Conservation (phyloP, 2,797 vertebrate species). For the Eulemur albifrons region DNA sequence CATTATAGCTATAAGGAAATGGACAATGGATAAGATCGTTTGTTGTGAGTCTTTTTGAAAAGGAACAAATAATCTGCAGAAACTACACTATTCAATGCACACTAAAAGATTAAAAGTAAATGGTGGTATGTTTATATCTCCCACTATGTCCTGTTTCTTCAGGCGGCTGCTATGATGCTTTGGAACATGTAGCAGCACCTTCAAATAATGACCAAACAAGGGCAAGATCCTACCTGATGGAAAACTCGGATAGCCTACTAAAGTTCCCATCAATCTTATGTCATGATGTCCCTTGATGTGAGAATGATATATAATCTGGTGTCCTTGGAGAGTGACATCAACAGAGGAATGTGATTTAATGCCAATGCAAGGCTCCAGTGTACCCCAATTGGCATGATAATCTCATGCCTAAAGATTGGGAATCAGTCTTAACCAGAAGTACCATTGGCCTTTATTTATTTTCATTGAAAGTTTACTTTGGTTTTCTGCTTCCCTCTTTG, state of each 20-base stretch:
- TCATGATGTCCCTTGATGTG: neutral
- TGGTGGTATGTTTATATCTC: neutral
- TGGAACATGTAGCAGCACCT: neutral
- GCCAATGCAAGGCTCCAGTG: neutral
- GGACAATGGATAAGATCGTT: neutral
- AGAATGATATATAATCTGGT: neutral
- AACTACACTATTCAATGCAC: neutral
- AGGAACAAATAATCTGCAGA: neutral
- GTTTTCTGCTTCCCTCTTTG: conserved; percentile 52
- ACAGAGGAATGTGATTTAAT: neutral
- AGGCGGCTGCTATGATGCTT: neutral
- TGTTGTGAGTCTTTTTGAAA: neutral
- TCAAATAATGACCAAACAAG: neutral
- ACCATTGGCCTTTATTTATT: conserved; percentile 14
- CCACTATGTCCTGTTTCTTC: neutral
- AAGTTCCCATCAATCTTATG: neutral
- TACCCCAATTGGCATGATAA: neutral
- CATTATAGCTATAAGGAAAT: neutral
- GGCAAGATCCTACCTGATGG: neutral
- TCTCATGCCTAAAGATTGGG: neutral
- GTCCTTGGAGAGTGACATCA: neutral
- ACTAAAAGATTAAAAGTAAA: neutral
- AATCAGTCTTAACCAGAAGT: conserved; percentile 37
- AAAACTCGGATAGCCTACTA: neutral
- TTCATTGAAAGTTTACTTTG: neutral